Evolutionary conservation across 2,113 vertebrate species (phyloP), one percentile per base, ranked within the genome.

Genomic region (Eclectus roratus): DNA sequence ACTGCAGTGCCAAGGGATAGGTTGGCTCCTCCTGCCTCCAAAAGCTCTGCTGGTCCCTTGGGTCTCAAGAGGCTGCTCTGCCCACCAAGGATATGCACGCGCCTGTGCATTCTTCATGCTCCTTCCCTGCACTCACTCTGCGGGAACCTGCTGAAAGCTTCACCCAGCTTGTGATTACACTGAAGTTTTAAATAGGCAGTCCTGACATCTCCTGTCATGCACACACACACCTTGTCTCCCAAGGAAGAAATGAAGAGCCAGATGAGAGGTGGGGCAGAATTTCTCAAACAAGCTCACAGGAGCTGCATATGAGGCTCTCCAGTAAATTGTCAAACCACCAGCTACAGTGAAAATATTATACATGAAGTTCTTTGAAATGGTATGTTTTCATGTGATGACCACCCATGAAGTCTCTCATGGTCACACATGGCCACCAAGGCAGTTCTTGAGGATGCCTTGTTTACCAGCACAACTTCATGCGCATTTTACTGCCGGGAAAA

Each of bases 11-110:
- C 1, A 4, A 78, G 19, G 52, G 49, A 65, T 72, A 46, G n/a
- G 53, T 1, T 1, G 60, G 46, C 41, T 86, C 17, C 58, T 72
- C 47, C 39, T 70, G 27, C 60, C 68, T 73, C 41, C 69, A 60
- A 69, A 63, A 73, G 43, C 43, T 70, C 18, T 78, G 46, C 55
- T 63, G 60, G 21, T 41, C 17, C 37, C 37, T 39, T 39, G 13
- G 39, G 6, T 63, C 63, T 44, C 27, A 20, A 18, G 29, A 60
- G n/a, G 61, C 41, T 53, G 52, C 72, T 85, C 47, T 66, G 27
- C 35, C 14, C 50, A 35, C 20, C 0, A 0, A 83, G 24, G 43
- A 29, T 6, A 33, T 0, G 0, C 0, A 0, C 8, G 9, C 0
- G 6, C 20, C 16, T 12, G 23, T 6, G 11, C 1, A 4, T 0